These are phyloP conservation scores for Opisthograptis luteolata DNA, from an alignment of 2,888 invertebrate species.

Conservation along the genomic window DNA sequence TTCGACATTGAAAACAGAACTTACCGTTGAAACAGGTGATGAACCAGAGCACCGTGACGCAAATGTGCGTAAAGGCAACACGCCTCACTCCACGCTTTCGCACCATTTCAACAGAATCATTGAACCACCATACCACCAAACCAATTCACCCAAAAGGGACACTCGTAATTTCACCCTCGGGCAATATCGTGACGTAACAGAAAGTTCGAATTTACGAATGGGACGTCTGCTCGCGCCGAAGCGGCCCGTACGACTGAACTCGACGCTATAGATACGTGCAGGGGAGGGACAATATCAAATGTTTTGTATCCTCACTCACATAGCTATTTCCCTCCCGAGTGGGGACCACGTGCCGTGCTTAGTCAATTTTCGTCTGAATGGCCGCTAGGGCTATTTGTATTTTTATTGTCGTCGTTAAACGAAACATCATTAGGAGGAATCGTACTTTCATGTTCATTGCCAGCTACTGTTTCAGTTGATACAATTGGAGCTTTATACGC, in stretches of 20 bases:
- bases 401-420: slow-evolving; percentile 72
- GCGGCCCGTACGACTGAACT: slow-evolving; percentile 64
- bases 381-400: slow-evolving; percentile 60
- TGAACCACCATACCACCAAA: slow-evolving; percentile 73
- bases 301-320: slow-evolving; percentile 74
- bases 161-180: slow-evolving; percentile 60
- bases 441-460: slow-evolving; percentile 59
- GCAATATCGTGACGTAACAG: slow-evolving; percentile 70
- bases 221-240: slow-evolving; percentile 57
- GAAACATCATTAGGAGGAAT: slow-evolving; percentile 64
- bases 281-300: slow-evolving; percentile 69
- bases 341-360: slow-evolving; percentile 72
- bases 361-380: slow-evolving; percentile 72
- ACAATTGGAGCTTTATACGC: slow-evolving; percentile 30
- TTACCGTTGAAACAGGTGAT: slow-evolving; percentile 76
- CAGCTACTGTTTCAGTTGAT: slow-evolving; percentile 39
- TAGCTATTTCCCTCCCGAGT: slow-evolving; percentile 66
- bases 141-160: slow-evolving; percentile 51
- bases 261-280: slow-evolving; percentile 53
- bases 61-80: slow-evolving; percentile 64
- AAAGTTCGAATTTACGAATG: slow-evolving; percentile 51
- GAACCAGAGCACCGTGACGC: slow-evolving; percentile 68
- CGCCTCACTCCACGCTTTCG: slow-evolving; percentile 65
- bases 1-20: slow-evolving; percentile 49
- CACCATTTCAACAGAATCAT: slow-evolving; percentile 74